Percentiles rank a stretch among this genome's conserved stretches.
phyloP scores from a whole-genome alignment of 2,888 invertebrate species.

The Tenodera sinensis region DNA sequence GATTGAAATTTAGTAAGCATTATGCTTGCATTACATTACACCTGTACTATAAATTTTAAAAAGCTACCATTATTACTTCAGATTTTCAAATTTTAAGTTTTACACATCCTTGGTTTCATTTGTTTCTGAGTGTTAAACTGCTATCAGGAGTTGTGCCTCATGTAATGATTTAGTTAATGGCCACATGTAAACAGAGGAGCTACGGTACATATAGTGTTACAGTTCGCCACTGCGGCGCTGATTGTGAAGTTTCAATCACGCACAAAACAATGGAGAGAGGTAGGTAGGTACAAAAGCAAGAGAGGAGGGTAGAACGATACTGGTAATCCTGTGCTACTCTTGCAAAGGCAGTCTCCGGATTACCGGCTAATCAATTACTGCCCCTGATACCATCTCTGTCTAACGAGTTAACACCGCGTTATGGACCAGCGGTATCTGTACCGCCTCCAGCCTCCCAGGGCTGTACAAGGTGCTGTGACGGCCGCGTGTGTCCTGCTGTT shows the following conservation, averaged over 20 bases:
- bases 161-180: too few relatives aligned
- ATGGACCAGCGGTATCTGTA: background rate
- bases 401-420: conserved; percentile 10
- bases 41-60: too few relatives aligned
- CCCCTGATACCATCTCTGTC: conserved; percentile 7
- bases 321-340: background rate
- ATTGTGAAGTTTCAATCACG: background rate
- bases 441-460: background rate
- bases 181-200: too few relatives aligned
- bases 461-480: background rate
- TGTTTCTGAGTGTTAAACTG: too few relatives aligned
- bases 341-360: background rate
- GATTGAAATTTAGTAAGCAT: too few relatives aligned
- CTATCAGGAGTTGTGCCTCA: too few relatives aligned
- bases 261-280: background rate
- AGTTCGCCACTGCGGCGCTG: background rate
- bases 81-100: too few relatives aligned
- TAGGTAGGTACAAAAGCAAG: too few relatives aligned
- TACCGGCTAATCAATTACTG: conserved; percentile 3
- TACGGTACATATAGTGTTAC: background rate
- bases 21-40: too few relatives aligned
- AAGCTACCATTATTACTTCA: too few relatives aligned
- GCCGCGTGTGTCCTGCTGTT: background rate
- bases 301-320: too few relatives aligned
- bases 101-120: too few relatives aligned